Percentiles rank a stretch among this genome's conserved stretches.
Evolutionary conservation across 1,140 invertebrate species (phyloP).

Genomic region (Zaprionus ornatus): DNA sequence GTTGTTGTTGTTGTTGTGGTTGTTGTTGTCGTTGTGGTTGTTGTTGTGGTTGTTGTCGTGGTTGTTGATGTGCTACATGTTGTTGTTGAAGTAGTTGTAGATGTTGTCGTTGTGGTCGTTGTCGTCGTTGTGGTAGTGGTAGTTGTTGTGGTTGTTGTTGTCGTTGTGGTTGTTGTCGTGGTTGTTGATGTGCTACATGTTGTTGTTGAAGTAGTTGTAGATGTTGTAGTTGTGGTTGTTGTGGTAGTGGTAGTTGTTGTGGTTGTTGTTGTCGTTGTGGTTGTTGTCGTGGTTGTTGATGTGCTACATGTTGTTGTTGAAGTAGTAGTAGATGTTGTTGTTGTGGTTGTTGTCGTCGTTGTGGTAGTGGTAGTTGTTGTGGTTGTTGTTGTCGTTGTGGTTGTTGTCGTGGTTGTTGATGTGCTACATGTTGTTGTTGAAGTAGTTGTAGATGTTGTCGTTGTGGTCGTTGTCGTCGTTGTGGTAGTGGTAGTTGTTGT

Average conservation of each 20-base stretch:
- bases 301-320: slow-evolving; percentile 11
- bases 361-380: slow-evolving; percentile 2
- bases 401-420: background rate
- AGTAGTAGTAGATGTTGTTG: slow-evolving; percentile 10
- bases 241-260: slow-evolving; percentile 17
- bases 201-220: slow-evolving; percentile 10
- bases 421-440: background rate
- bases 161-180: background rate
- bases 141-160: slow-evolving; percentile 4
- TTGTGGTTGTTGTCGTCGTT: background rate
- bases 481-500: slow-evolving; percentile 15
- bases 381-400: slow-evolving; percentile 21
- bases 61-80: slow-evolving; percentile 6
- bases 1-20: background rate
- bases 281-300: slow-evolving; percentile 21
- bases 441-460: slow-evolving; percentile 4
- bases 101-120: background rate
- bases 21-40: background rate
- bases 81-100: slow-evolving; percentile 7
- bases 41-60: slow-evolving; percentile 5
- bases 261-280: slow-evolving; percentile 17
- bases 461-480: slow-evolving; percentile 12
- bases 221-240: slow-evolving; percentile 8
- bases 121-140: slow-evolving; percentile 15
- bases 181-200: background rate